A percentile compares a stretch with the other conserved stretches of the same genome.
These are phyloP conservation scores for Drosophila murphyi DNA, from an alignment of 1,140 invertebrate species.

Conservation along the genomic window DNA sequence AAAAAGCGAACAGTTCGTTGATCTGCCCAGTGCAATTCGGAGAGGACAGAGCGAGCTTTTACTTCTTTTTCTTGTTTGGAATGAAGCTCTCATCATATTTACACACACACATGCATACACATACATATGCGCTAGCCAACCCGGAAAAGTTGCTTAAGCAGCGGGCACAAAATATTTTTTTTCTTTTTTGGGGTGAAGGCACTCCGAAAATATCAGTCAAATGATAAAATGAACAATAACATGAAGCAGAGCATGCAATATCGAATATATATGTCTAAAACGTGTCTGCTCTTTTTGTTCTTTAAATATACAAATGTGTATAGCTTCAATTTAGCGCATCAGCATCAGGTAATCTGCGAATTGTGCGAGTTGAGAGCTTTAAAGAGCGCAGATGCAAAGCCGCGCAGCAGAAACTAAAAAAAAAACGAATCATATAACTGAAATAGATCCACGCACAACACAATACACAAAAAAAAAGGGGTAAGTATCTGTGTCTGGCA, in stretches of 20 bases:
- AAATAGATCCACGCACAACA: constrained; percentile 18
- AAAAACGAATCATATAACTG: neutral
- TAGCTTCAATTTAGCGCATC: neutral
- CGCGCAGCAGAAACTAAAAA: constrained; percentile 12
- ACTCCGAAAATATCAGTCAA: constrained; percentile 80
- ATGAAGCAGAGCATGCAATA: constrained; percentile 61
- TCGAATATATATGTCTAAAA: constrained; percentile 72
- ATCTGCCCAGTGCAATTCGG: constrained; percentile 49
- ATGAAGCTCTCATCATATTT: constrained; percentile 46
- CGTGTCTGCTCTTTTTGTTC: constrained; percentile 58
- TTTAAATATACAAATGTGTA: neutral
- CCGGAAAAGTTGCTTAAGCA: constrained; percentile 73
- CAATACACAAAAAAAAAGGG: constrained; percentile 23
- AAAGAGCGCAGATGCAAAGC: constrained; percentile 41
- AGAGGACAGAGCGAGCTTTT: constrained; percentile 59
- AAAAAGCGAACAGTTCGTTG: constrained; percentile 77
- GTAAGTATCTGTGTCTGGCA: constrained; percentile 9
- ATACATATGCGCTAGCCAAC: constrained; percentile 42
- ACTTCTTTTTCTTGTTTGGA: constrained; percentile 41
- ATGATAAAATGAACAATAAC: constrained; percentile 72
- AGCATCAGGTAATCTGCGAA: constrained; percentile 67
- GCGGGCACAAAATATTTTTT: constrained; percentile 41
- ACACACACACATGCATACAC: constrained; percentile 2
- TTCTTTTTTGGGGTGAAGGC: constrained; percentile 68
- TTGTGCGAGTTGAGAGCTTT: constrained; percentile 25